Conservation (phyloP, 2,888 invertebrate genomes). For the Yponomeuta cagnagella region DNA sequence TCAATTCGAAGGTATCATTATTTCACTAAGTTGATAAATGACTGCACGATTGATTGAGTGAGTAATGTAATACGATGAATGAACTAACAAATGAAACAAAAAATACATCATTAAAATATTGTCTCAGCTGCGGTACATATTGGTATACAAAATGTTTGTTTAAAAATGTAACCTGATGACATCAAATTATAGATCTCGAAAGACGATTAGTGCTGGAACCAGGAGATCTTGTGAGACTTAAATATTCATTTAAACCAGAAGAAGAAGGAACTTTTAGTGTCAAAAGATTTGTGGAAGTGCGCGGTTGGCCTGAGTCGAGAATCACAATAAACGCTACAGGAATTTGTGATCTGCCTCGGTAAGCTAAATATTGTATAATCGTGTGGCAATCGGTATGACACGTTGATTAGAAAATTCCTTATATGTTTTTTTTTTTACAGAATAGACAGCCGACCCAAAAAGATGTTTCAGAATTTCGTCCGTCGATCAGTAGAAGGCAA, state of each 20-base stretch:
- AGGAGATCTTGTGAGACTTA: conserved; percentile 61
- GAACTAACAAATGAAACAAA: too few species aligned
- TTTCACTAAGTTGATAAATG: too few species aligned
- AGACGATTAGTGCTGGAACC: conserved; percentile 46
- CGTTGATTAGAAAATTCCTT: too few species aligned
- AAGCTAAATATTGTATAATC: conserved; percentile 10
- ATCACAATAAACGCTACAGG: conserved; percentile 49
- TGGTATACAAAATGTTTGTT: background rate
- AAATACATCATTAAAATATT: too few species aligned
- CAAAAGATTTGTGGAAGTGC: conserved; percentile 60
- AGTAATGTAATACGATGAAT: too few species aligned
- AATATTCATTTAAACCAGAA: conserved; percentile 61
- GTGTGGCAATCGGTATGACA: too few species aligned
- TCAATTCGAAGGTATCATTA: too few species aligned
- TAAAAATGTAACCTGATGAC: conserved; percentile 26
- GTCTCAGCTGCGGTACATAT: background rate
- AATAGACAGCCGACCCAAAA: conserved; percentile 63
- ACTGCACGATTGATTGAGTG: too few species aligned
- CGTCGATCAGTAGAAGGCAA: conserved; percentile 53
- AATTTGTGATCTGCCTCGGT: conserved; percentile 66
- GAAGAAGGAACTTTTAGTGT: conserved; percentile 54
- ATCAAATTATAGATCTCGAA: conserved; percentile 33
- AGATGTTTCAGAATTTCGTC: conserved; percentile 63
- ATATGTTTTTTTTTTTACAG: conserved; percentile 29
- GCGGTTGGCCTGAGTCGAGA: conserved; percentile 64